Conservation (phyloP, 2,888 invertebrate species). For the Heliconius cydno region DNA sequence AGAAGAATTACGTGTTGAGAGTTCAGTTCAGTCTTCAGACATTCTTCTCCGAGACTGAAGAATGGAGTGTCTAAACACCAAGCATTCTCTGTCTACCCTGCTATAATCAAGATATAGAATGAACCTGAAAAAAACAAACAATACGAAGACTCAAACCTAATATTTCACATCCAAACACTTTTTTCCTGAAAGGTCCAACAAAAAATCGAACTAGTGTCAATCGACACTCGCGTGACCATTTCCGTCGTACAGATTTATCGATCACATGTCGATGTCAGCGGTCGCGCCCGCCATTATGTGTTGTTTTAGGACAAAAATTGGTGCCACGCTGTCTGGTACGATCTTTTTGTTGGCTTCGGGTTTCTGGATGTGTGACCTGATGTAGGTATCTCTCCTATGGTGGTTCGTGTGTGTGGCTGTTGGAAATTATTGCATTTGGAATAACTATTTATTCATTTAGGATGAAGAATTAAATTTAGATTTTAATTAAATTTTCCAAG, state of each 20-base stretch:
- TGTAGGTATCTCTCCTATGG: not conserved
- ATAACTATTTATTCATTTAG: not conserved
- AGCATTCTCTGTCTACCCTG: no score
- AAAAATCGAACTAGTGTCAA: conserved; percentile 42
- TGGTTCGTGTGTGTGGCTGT: not conserved
- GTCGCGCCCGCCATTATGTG: conserved; percentile 46
- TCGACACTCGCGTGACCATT: conserved; percentile 61
- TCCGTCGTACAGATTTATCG: conserved; percentile 68
- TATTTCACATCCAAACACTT: conserved; percentile 2
- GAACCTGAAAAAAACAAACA: not conserved
- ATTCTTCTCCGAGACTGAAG: no score
- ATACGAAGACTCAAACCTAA: not conserved
- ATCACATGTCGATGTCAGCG: conserved; percentile 61
- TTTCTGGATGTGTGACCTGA: conserved; percentile 28
- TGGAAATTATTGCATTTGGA: not conserved
- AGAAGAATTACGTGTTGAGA: not conserved
- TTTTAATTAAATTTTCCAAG: no score
- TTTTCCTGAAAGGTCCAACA: conserved; percentile 34
- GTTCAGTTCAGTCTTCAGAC: no score
- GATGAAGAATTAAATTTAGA: no score
- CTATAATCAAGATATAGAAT: not conserved
- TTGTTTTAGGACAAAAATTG: conserved; percentile 61
- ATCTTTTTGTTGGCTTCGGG: conserved; percentile 40
- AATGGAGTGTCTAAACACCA: no score
- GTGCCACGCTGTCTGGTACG: conserved; percentile 70